phyloP scores from a whole-genome alignment of 1,140 invertebrate genomes.

The Heliothis virescens region DNA sequence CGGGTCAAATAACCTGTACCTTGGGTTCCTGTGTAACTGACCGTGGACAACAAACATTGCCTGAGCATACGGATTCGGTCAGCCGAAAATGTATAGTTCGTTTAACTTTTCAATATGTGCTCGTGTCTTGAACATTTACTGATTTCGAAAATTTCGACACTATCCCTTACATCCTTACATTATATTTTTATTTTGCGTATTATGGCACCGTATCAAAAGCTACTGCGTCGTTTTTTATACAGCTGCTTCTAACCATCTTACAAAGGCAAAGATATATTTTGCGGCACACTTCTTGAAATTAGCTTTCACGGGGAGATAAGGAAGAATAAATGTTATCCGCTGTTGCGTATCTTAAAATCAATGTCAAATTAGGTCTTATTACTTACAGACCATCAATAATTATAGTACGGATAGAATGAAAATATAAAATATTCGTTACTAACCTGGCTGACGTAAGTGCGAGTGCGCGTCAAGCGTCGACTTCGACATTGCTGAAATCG shows the following conservation, averaged over 20 bases:
- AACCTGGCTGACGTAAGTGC: constrained; percentile 95
- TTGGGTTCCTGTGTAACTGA: constrained; percentile 73
- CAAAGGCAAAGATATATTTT: too few relatives aligned
- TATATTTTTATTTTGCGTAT: too few relatives aligned
- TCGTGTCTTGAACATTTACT: neutral
- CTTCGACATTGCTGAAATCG: constrained; percentile 89
- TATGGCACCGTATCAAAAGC: neutral
- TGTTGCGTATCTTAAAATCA: too few relatives aligned
- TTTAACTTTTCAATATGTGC: constrained; percentile 58
- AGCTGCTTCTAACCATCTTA: too few relatives aligned
- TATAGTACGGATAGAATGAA: too few relatives aligned
- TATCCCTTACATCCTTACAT: too few relatives aligned
- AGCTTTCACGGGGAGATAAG: neutral
- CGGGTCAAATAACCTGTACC: constrained; percentile 72
- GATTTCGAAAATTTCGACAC: too few relatives aligned
- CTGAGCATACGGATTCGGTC: constrained; percentile 50
- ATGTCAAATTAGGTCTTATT: too few relatives aligned
- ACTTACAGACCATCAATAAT: too few relatives aligned
- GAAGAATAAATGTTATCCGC: neutral
- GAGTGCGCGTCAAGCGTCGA: constrained; percentile 93
- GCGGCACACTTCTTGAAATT: too few relatives aligned
- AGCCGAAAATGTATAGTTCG: constrained; percentile 68
- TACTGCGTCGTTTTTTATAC: too few relatives aligned
- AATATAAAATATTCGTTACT: too few relatives aligned
- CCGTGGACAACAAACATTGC: constrained; percentile 81